Evolutionary conservation across 2,797 vertebrate genomes (phyloP), one percentile per base, ranked within the genome.

Genomic region (Molossus alvarezi): DNA sequence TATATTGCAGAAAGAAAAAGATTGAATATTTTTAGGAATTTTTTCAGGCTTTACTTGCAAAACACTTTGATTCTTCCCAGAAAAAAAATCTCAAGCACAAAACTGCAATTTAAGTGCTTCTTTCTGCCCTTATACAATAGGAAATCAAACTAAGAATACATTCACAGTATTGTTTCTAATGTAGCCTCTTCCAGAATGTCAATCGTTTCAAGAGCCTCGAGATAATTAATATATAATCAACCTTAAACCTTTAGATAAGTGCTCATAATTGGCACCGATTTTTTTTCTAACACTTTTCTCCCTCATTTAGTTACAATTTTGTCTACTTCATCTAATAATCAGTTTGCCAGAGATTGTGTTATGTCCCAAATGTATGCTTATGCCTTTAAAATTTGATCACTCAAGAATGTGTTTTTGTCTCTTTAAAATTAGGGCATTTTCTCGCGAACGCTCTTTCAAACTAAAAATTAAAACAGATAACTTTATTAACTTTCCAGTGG

Each of bases 221-320:
- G 1, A 8, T 77, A 48, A 71, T 94, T 92, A 69, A 67, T 9
- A 41, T 10, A 33, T 53, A 73, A 67, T 33, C 10, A 77, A 1
- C 9, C 6, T 77, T 90, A 25, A 53, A 79, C 27, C n/a, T 83
- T 77, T 77, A 82, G 17, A 72, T 86, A 37, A 77, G 23, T 77
- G 53, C 8, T 82, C 9, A 41, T 25, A 92, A 60, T 87, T 90
- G 82, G 13, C 11, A 12, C 51, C 45, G 10, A 23, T 53, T 72
- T 89, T 87, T 86, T 88, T 73, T 86, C 15, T 53, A 58, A 86
- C 41, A 27, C 48, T 77, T 33, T 81, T 73, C 21, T 87, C 80
- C 62, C 33, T 87, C 25, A 79, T 62, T 81, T 88, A 62, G 17
- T 87, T 87, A 57, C 0, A 83, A 67, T 72, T 79, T 87, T 87